These are phyloP conservation scores for Parthenolecanium corni DNA, from an alignment of 2,888 invertebrate genomes.

Conservation along the genomic window DNA sequence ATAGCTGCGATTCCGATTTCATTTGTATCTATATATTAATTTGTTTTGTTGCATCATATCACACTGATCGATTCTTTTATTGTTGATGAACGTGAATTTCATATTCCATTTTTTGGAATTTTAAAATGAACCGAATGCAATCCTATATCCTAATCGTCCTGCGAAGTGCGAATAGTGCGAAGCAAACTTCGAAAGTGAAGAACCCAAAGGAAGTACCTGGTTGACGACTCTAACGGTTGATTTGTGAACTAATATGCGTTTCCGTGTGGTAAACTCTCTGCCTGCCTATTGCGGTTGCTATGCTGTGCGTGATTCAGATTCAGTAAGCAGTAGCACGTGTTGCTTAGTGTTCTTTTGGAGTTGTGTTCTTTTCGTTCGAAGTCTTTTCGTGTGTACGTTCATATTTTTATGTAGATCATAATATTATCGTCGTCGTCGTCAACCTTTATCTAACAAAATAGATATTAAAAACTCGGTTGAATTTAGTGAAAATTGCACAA, in stretches of 20 bases:
- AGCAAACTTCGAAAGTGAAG: too few relatives aligned
- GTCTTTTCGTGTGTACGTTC: not conserved
- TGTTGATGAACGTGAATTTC: too few relatives aligned
- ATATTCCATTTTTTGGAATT: too few relatives aligned
- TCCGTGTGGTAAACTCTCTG: not conserved
- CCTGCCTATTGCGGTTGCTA: not conserved
- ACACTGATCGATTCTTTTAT: too few relatives aligned
- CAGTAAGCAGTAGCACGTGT: slow-evolving; percentile 22
- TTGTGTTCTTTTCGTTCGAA: not conserved
- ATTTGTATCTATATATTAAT: too few relatives aligned
- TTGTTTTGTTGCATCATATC: too few relatives aligned
- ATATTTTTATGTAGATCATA: too few relatives aligned
- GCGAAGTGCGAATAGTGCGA: too few relatives aligned
- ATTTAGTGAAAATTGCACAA: not conserved
- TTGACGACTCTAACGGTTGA: not conserved
- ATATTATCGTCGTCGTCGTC: too few relatives aligned
- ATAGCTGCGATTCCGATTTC: too few relatives aligned
- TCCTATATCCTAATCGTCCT: too few relatives aligned
- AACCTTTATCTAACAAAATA: not conserved
- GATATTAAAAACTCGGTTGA: not conserved
- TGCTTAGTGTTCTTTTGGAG: not conserved
- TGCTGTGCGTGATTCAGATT: slow-evolving; percentile 4
- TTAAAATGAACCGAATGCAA: too few relatives aligned
- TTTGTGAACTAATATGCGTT: not conserved
- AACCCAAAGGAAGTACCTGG: not conserved